Evolutionary conservation across 2,888 invertebrate genomes (phyloP).

Genomic region (Diarsia brunnea): DNA sequence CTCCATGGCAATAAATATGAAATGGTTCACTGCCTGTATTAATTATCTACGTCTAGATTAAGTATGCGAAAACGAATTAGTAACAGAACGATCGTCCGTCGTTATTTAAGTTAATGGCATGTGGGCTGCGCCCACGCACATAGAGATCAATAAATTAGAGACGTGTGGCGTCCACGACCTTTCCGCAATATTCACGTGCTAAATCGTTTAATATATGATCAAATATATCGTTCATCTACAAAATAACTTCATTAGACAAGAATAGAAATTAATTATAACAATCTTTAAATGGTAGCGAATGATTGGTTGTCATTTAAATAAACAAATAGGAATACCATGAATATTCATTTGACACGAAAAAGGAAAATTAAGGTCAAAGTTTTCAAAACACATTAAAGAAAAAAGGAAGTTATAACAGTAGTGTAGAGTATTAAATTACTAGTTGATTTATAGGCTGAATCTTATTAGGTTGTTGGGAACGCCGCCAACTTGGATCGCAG

Average conservation of each 20-base stretch:
- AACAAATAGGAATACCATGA: constrained; percentile 40
- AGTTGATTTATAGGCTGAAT: constrained; percentile 47
- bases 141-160: constrained; percentile 75
- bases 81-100: constrained; percentile 68
- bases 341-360: constrained; percentile 46
- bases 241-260: constrained; percentile 49
- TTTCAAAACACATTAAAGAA: constrained; percentile 39
- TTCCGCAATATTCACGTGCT: constrained; percentile 61
- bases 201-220: constrained; percentile 54
- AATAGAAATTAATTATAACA: constrained; percentile 43
- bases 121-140: constrained; percentile 82
- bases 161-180: constrained; percentile 73
- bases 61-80: constrained; percentile 71
- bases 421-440: constrained; percentile 58
- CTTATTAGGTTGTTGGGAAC: constrained; percentile 68
- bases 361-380: constrained; percentile 48
- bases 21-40: constrained; percentile 60
- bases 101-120: constrained; percentile 71
- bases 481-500: constrained; percentile 70
- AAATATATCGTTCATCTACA: constrained; percentile 55
- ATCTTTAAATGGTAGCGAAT: constrained; percentile 30
- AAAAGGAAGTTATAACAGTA: constrained; percentile 43
- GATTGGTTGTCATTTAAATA: constrained; percentile 30
- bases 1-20: constrained; percentile 55
- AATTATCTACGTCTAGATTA: constrained; percentile 66